Conservation (phyloP, 2,797 vertebrate genomes). For the Sarcoramphus papa region DNA sequence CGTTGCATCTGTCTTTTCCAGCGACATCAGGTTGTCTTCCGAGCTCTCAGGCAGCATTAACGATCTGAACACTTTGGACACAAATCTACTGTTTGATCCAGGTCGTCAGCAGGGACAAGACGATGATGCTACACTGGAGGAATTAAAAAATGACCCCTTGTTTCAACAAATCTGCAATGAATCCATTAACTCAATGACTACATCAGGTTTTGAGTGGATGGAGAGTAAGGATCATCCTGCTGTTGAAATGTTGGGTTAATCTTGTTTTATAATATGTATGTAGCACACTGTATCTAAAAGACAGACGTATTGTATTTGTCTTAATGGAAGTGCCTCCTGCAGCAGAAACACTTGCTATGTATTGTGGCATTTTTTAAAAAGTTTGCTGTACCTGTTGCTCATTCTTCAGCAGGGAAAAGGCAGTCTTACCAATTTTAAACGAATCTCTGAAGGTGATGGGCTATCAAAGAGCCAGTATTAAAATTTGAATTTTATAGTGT, state of each 20-base stretch:
- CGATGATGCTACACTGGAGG: constrained; percentile 87
- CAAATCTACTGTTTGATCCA: constrained; percentile 96
- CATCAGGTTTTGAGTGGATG: constrained; percentile 95
- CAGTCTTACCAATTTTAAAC: constrained; percentile 69
- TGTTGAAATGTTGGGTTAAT: constrained; percentile 98
- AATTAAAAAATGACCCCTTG: constrained; percentile 91
- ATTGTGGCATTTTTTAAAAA: constrained; percentile 79
- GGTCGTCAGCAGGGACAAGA: constrained; percentile 92
- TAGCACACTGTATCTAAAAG: constrained; percentile 87
- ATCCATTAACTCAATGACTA: constrained; percentile 82
- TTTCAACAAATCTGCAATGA: constrained; percentile 96
- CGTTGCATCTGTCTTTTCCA: constrained; percentile 83
- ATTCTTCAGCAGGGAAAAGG: constrained; percentile 73
- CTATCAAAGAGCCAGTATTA: constrained; percentile 75
- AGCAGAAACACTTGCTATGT: constrained; percentile 85
- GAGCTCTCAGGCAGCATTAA: constrained; percentile 95
- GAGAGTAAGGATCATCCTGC: constrained; percentile 98
- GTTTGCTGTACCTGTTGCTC: constrained; percentile 79
- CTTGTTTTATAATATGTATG: constrained; percentile 81
- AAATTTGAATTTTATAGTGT: constrained; percentile 62
- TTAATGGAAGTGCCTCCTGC: constrained; percentile 90
- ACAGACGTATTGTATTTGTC: constrained; percentile 85
- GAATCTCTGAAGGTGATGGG: constrained; percentile 72
- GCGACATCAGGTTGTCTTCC: constrained; percentile 90
- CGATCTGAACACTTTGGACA: constrained; percentile 93